Evolutionary conservation across 2,888 invertebrate species (phyloP), one percentile per base, ranked within the genome.

Genomic region (Globia sparganii): DNA sequence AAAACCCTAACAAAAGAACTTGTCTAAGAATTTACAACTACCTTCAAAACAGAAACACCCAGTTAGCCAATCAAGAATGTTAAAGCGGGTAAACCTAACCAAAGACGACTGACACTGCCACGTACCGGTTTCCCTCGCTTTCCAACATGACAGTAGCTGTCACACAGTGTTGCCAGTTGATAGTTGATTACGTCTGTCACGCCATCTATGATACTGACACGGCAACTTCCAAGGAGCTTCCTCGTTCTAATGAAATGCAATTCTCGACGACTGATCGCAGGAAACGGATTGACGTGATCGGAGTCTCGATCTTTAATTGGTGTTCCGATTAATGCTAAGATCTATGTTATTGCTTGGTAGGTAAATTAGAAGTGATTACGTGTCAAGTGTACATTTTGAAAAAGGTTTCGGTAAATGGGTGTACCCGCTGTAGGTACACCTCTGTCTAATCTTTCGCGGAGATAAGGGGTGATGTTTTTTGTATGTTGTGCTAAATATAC

Each of bases 211-310:
- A 77, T 78, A 66, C 69, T 40, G 65, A 28, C 71, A 58, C 40
- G 76, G 75, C 43, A 75, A 79, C 67, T 75, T 65, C 66, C 49
- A 66, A 34, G 75, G 28, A 59, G 28, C 56, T 87, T 79, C 65
- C 58, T 71, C 34, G 46, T 53, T 61, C 40, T 80, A 80, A 86
- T 82, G 61, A 71, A 82, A 78, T 84, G 76, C 78, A 80, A 66
- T 82, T 84, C 75, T 70, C 40, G 40, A 46, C 28, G 67, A 80
- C 76, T 80, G 68, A 75, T 79, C 74, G 75, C 75, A 78, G 85
- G 74, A 85, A 85, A 79, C 25, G 67, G 40, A 75, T 80, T 76
- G 87, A 80, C 65, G 28, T 80, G 65, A 83, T 77, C 73, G 37
- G 37, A 25, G 25, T 25, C 64, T 64, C 21, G 28, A 75, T 86